Evolutionary conservation across 37 sponge, comb jelly and placozoan genomes (phyloP), one percentile per base, ranked within the genome.

Genomic region (Crambe crambe): DNA sequence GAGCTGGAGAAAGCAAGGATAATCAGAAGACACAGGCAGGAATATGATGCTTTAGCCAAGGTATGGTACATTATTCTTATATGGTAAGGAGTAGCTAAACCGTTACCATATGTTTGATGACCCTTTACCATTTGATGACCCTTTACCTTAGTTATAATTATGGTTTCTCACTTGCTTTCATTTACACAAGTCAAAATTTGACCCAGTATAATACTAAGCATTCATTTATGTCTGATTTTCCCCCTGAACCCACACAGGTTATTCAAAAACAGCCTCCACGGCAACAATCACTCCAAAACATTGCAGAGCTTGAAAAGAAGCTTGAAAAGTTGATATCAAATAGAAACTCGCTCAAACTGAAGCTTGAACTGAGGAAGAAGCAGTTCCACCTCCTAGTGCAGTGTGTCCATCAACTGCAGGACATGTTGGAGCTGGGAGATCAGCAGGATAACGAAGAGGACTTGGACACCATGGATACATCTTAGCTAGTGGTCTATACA

Each of bases 401-500:
- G 56, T 92, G 91, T 32, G 80, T 95, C 15, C 89, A 95, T 43
- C 89, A 89, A 43, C 75, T 95, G 41, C 90, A 89, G 80, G 73
- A 85, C 23, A 42, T 84, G 41, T 59, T 92, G 42, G 44, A 68
- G 3, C 32, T 6, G 35, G 66, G 31, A 3, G 34, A 65, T 30
- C 35, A 56, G 17, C 35, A 56, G 54, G 68, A 66, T 1, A 40
- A 30, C 20, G 62, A 72, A 27, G 69, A 31, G 39, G 78, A 77
- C 26, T 17, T 77, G 34, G 56, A 44, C 17, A 27, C 65, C 56
- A 85, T 85, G 86, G 85, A 84, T 12, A 81, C 81, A 39, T 39
- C 43, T 58, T 81, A 60, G 34, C 22, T 58, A 65, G 15, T 20
- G 56, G 42, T 78, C 6, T 67, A 47, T 68, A 68, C 2, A 6